Evolutionary conservation across 2,113 vertebrate species (phyloP), one percentile per base, ranked within the genome.

Genomic region (Actenoides lindsayi): DNA sequence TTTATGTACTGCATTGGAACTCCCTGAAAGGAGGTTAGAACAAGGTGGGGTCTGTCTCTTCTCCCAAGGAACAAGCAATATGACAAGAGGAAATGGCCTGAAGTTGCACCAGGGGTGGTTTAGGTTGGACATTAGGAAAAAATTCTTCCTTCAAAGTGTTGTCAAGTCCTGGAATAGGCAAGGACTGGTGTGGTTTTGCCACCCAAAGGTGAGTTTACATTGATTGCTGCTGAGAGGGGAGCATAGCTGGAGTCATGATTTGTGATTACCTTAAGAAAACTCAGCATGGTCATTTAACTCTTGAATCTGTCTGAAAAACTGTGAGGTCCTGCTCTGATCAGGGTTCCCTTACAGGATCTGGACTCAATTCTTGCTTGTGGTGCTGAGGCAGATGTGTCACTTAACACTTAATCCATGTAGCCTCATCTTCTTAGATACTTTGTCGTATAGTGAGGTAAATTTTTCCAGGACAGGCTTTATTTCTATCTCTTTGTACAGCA

Each of bases 281-380:
- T 25, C 64, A 53, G 4, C 1, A 9, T 21, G 33, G 24, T 9
- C 8, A 75, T 18, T 62, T 89, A 83, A 4, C 4, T 19, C 31
- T 67, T n/a, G 14, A 53, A 78, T 57, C 12, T 33, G 5, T 20
- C 35, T 4, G 2, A n/a, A 48, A 70, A 65, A 11, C 24, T 16
- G 27, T 7, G 20, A 50, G 20, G 9, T 82, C 35, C 50, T 41
- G 0, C 23, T 3, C 3, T 19, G 21, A 6, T 0, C 53, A 37
- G 20, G 16, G 19, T 63, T 81, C 67, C 46, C 28, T 42, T 67
- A 17, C 2, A 59, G 59, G 42, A 67, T 18, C 35, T 27, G 25
- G 18, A 9, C 37, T 53, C 28, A 11, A 2, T 7, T 76, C 9
- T 53, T 18, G 5, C 17, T 54, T n/a, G 30, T 44, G 31, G 11